A percentile compares a stretch with the other conserved stretches of the same genome.
Evolutionary conservation across 2,797 vertebrate genomes (phyloP).

Genomic region (Orestias chungarensis): DNA sequence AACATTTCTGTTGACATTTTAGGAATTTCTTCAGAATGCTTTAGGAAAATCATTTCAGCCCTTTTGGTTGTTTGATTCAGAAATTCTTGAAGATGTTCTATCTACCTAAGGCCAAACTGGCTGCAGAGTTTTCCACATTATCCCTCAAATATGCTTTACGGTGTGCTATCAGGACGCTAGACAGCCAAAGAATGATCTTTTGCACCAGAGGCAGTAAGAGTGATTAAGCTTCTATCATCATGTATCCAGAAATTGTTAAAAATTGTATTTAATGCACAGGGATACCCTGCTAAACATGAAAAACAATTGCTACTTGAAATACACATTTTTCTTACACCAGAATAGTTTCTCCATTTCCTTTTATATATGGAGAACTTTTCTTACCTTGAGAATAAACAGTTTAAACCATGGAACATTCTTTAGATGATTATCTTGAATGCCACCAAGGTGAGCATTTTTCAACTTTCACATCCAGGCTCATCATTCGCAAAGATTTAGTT

Average conservation of each 20-base stretch:
- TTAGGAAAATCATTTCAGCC: background rate
- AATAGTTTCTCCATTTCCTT: background rate
- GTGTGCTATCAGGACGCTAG: background rate
- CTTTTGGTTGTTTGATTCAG: background rate
- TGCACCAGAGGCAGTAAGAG: background rate
- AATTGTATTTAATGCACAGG: background rate
- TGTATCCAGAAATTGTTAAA: background rate
- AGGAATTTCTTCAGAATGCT: background rate
- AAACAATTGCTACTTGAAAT: background rate
- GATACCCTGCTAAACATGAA: background rate
- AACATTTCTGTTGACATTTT: background rate
- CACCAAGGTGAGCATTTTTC: background rate
- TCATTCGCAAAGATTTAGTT: background rate
- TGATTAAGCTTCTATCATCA: background rate
- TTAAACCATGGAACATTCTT: background rate
- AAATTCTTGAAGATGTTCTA: background rate
- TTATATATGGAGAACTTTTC: background rate
- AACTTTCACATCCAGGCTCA: background rate
- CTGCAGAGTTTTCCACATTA: slow-evolving; percentile 9
- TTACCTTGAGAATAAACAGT: background rate
- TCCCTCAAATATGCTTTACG: background rate
- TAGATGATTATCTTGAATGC: background rate
- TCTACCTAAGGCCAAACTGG: background rate
- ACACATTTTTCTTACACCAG: background rate
- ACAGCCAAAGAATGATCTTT: background rate